A percentile compares a stretch with the other conserved stretches of the same genome.
These are phyloP conservation scores for Steinernema hermaphroditum DNA, from an alignment of 2,888 invertebrate species.

Conservation along the genomic window DNA sequence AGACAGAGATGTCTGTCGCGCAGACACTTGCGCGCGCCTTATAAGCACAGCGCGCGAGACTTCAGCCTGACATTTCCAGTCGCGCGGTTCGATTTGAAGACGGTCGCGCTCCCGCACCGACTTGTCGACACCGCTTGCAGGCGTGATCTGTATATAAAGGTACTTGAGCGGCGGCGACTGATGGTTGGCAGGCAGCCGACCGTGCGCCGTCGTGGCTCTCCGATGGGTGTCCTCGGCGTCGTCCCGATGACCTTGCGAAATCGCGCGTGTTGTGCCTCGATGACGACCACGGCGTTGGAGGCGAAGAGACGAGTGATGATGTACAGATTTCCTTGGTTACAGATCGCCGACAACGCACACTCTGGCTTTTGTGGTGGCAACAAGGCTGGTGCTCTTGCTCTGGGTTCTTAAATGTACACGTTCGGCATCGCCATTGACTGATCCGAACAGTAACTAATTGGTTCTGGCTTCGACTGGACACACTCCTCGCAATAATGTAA, in stretches of 20 bases:
- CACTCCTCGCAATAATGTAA: background rate
- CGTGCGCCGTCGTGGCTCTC: slow-evolving; percentile 27
- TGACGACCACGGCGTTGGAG: background rate
- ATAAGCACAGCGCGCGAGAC: background rate
- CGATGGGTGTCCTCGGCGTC: slow-evolving; percentile 10
- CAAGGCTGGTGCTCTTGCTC: background rate
- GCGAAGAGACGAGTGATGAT: background rate
- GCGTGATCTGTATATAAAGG: slow-evolving; percentile 29
- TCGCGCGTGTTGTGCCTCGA: slow-evolving; percentile 20
- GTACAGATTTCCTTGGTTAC: slow-evolving; percentile 13
- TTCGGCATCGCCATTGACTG: too few relatives aligned
- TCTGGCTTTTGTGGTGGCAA: slow-evolving; percentile 1
- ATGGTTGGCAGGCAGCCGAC: slow-evolving; percentile 16
- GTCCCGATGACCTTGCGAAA: slow-evolving; percentile 27
- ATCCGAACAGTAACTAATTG: background rate
- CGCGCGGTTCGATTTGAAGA: background rate
- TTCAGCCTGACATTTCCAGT: background rate
- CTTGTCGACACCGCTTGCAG: slow-evolving; percentile 4
- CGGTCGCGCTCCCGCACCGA: slow-evolving; percentile 8
- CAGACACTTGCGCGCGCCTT: background rate
- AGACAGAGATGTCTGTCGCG: too few relatives aligned
- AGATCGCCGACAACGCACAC: background rate
- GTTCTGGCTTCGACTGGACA: background rate
- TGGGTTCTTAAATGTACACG: slow-evolving; percentile 22
- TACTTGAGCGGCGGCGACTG: background rate